phyloP scores from a whole-genome alignment of 2,888 invertebrate species.

The Rambutsinella grinnellia region DNA sequence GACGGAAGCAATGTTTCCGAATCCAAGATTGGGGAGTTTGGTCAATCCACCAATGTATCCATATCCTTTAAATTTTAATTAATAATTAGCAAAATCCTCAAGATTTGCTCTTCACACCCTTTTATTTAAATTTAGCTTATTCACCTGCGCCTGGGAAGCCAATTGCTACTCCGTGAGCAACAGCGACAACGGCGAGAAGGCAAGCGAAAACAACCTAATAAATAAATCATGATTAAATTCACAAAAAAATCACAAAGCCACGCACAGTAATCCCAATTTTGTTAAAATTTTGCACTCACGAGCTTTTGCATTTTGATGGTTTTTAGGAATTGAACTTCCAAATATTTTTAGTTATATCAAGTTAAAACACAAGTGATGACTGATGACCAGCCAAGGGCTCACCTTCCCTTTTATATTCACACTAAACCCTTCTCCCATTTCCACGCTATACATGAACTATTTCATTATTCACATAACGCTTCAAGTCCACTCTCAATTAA shows the following conservation, averaged over 20 bases:
- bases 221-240: not conserved
- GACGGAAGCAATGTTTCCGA: slow-evolving; percentile 52
- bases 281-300: slow-evolving; percentile 44
- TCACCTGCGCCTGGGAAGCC: slow-evolving; percentile 28
- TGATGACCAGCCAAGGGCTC: slow-evolving; percentile 31
- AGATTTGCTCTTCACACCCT: no score
- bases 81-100: no score
- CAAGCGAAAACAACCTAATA: slow-evolving; percentile 49
- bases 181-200: slow-evolving; percentile 43
- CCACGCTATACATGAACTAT: not conserved
- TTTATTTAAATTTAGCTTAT: not conserved
- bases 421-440: not conserved
- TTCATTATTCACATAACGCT: not conserved
- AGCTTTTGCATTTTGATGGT: slow-evolving; percentile 52
- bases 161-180: slow-evolving; percentile 23
- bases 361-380: slow-evolving; percentile 37
- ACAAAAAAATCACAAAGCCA: not conserved
- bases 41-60: slow-evolving; percentile 55
- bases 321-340: slow-evolving; percentile 29
- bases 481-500: not conserved
- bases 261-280: not conserved
- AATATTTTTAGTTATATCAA: slow-evolving; percentile 25
- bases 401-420: slow-evolving; percentile 41
- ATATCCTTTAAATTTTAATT: slow-evolving; percentile 38
- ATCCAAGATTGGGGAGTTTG: slow-evolving; percentile 47